phyloP scores from a whole-genome alignment of 2,113 vertebrate genomes.

The Chitala chitala region DNA sequence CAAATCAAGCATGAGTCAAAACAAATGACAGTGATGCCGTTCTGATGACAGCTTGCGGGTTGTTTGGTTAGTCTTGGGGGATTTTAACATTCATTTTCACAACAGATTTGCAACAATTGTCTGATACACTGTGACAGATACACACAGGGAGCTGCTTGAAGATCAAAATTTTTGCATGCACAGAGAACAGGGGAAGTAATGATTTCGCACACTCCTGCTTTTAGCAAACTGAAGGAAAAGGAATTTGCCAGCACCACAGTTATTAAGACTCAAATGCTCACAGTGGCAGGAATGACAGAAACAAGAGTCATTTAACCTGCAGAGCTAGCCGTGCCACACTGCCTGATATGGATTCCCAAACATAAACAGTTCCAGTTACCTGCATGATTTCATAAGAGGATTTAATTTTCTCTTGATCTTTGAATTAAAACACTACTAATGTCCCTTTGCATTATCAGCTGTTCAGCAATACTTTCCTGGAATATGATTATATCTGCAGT shows the following conservation, averaged over 20 bases:
- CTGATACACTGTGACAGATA: conserved; percentile 45
- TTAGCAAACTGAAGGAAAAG: neutral
- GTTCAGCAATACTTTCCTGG: conserved; percentile 36
- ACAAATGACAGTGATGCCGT: conserved; percentile 49
- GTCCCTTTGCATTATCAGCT: conserved; percentile 19
- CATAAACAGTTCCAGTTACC: neutral
- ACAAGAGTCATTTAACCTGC: conserved; percentile 26
- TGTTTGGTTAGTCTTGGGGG: neutral
- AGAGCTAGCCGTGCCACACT: neutral
- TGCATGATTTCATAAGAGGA: conserved; percentile 14
- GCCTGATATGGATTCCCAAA: neutral
- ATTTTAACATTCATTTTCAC: neutral
- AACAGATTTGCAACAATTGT: conserved; percentile 29
- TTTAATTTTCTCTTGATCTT: conserved; percentile 29
- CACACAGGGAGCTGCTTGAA: neutral
- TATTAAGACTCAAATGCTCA: conserved; percentile 31
- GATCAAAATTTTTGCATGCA: neutral
- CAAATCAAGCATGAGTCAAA: conserved; percentile 50
- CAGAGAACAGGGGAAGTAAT: neutral
- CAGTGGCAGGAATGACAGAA: too few species aligned
- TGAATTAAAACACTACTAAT: neutral
- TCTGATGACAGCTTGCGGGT: conserved; percentile 45
- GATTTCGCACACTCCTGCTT: neutral
- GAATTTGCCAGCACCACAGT: neutral
- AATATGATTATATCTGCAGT: conserved; percentile 21